phyloP scores from a whole-genome alignment of 1,140 invertebrate genomes.

The Solenopsis fugax region DNA sequence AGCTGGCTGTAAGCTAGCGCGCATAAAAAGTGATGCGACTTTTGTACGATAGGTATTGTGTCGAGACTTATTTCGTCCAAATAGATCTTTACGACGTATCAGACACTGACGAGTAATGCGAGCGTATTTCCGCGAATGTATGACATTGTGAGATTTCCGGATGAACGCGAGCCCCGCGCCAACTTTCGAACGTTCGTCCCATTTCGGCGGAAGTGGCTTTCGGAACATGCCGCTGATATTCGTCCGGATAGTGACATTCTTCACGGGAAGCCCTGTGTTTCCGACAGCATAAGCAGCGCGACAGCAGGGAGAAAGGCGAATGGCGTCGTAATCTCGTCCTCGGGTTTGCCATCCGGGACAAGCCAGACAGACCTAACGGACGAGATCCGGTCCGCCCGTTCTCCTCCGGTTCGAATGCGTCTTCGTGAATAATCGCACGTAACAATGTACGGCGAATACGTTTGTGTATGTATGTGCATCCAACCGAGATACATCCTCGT shows the following conservation, averaged over 20 bases:
- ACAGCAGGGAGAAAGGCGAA: slow-evolving; percentile 52
- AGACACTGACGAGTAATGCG: not conserved
- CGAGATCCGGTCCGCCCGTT: slow-evolving; percentile 65
- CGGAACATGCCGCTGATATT: slow-evolving; percentile 48
- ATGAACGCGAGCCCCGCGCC: slow-evolving; percentile 34
- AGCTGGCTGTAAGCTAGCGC: no score
- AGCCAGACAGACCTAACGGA: slow-evolving; percentile 71
- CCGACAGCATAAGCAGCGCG: slow-evolving; percentile 54
- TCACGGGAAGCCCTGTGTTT: slow-evolving; percentile 68
- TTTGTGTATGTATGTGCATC: not conserved
- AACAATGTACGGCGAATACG: slow-evolving; percentile 62
- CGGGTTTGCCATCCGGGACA: slow-evolving; percentile 67
- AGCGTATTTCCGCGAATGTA: slow-evolving; percentile 34
- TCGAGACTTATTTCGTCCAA: slow-evolving; percentile 18
- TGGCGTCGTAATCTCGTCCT: slow-evolving; percentile 69
- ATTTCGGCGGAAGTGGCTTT: slow-evolving; percentile 50
- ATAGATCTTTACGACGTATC: slow-evolving; percentile 9
- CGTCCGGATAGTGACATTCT: slow-evolving; percentile 62
- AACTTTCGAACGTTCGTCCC: slow-evolving; percentile 44
- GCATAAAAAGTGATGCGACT: not conserved
- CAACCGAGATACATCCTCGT: slow-evolving; percentile 23
- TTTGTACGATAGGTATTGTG: slow-evolving; percentile 5
- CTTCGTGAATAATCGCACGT: slow-evolving; percentile 75
- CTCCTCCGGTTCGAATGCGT: slow-evolving; percentile 56
- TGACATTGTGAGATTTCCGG: slow-evolving; percentile 53